Conservation (phyloP, 1,140 invertebrate species). For the Drosophila pallidifrons region DNA sequence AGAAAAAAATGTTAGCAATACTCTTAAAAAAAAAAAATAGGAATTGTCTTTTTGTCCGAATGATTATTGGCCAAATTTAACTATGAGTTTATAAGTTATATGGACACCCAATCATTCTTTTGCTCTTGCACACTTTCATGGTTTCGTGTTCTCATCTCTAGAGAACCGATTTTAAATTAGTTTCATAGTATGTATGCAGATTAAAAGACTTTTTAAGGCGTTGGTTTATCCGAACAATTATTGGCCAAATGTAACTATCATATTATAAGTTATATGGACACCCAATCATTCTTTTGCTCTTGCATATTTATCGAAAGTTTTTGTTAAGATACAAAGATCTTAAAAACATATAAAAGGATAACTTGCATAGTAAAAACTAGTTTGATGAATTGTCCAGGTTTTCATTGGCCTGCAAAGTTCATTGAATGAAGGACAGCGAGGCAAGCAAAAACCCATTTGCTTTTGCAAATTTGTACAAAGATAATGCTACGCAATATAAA, state of each 20-base stretch:
- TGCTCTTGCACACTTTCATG: constrained; percentile 67
- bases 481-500: constrained; percentile 42
- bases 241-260: constrained; percentile 76
- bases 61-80: constrained; percentile 72
- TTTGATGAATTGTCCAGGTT: constrained; percentile 58
- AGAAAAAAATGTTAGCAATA: constrained; percentile 14
- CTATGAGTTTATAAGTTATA: constrained; percentile 63
- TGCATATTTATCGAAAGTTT: constrained; percentile 47
- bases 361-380: constrained; percentile 3
- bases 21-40: neutral
- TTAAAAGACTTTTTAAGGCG: neutral
- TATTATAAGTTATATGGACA: constrained; percentile 65
- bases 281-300: constrained; percentile 71
- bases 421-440: constrained; percentile 55
- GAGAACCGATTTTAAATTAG: neutral
- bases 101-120: constrained; percentile 74
- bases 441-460: constrained; percentile 81
- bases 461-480: constrained; percentile 77
- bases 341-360: constrained; percentile 49
- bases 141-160: constrained; percentile 38
- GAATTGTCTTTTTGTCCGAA: constrained; percentile 34
- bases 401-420: constrained; percentile 79
- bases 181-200: neutral
- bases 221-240: constrained; percentile 50
- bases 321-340: neutral